Conservation (phyloP, 64 coral and sea anemone genomes). For the Exaiptasia diaphana region DNA sequence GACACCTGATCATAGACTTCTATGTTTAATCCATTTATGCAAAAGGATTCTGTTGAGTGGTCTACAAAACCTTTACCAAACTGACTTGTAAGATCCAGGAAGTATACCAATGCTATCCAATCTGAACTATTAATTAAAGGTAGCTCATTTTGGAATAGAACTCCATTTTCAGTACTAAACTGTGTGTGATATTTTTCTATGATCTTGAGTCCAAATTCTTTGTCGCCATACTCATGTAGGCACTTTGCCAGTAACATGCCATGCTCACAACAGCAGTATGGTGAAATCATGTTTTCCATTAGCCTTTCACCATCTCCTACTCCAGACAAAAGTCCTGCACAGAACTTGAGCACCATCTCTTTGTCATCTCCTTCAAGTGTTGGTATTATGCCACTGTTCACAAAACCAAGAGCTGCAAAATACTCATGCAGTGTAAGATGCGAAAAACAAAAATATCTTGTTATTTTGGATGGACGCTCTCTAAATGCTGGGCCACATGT, state of each 20-base stretch:
- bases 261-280: background rate
- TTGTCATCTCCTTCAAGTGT: background rate
- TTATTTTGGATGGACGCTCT: background rate
- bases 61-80: no score
- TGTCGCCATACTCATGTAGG: slow-evolving; percentile 15
- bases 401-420: slow-evolving; percentile 17
- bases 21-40: no score
- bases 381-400: background rate
- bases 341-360: background rate
- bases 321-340: background rate
- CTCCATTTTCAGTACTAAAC: no score
- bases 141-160: no score
- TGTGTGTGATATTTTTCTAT: no score
- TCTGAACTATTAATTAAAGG: no score
- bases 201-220: background rate
- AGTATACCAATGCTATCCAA: no score
- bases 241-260: background rate
- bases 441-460: slow-evolving; percentile 13
- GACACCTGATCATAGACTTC: no score
- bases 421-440: slow-evolving; percentile 20
- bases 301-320: background rate
- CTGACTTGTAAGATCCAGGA: no score
- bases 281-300: background rate
- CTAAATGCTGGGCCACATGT: background rate
- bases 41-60: no score